Evolutionary conservation across 92 coral and sea anemone species (phyloP).

Genomic region (Actinernus sp.): DNA sequence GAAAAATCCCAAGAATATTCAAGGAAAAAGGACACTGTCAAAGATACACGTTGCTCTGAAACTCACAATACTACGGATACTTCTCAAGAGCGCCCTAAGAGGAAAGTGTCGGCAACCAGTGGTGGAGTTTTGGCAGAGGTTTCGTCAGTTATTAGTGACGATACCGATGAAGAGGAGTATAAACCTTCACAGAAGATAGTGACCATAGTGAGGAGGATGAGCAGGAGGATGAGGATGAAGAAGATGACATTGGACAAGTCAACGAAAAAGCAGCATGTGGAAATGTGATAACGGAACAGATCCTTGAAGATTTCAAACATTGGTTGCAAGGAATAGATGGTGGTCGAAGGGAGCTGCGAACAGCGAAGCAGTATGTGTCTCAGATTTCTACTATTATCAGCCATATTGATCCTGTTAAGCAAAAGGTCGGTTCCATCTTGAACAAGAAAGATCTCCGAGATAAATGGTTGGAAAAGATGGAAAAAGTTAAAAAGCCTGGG

Average conservation of each 20-base stretch:
- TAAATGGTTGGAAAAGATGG: conserved; percentile 34
- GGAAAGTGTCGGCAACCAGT: conserved; percentile 6
- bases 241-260: background rate
- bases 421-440: conserved; percentile 21
- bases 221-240: conserved; percentile 14
- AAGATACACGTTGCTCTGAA: no score
- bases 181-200: conserved; percentile 9
- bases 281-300: conserved; percentile 27
- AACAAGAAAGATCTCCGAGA: conserved; percentile 43
- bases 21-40: no score
- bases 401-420: conserved; percentile 37
- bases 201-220: conserved; percentile 8
- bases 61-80: background rate
- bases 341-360: conserved; percentile 44
- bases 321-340: conserved; percentile 65
- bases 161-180: conserved; percentile 11
- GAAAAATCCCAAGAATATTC: background rate
- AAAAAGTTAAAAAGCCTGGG: conserved; percentile 21
- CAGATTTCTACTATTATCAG: conserved; percentile 39
- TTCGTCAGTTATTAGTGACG: conserved; percentile 4
- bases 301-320: conserved; percentile 24
- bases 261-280: conserved; percentile 10
- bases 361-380: conserved; percentile 41
- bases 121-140: conserved; percentile 3
- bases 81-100: background rate